Evolutionary conservation across 2,113 vertebrate species (phyloP).

Genomic region (Tyrannus savana): DNA sequence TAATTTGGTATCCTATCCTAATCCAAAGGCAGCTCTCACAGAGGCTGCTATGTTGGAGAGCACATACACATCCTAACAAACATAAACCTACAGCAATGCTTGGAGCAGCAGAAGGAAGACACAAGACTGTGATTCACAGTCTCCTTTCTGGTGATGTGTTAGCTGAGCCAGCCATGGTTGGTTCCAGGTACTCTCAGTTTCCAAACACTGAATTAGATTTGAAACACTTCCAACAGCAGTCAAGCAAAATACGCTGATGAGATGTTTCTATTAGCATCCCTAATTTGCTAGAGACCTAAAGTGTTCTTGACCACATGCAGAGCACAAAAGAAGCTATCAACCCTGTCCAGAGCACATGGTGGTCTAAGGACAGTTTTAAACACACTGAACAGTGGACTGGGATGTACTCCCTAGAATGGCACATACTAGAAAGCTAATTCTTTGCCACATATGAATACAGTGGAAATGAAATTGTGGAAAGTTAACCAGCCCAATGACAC

Average conservation of each 20-base stretch:
- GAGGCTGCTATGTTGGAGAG: not conserved
- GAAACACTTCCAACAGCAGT: not conserved
- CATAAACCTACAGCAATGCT: not conserved
- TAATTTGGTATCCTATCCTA: not conserved
- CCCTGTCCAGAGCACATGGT: not conserved
- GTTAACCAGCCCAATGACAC: not conserved
- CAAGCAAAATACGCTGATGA: not conserved
- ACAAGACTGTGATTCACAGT: not conserved
- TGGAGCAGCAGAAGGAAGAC: not conserved
- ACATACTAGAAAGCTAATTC: not conserved
- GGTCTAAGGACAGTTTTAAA: not conserved
- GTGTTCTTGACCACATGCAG: not conserved
- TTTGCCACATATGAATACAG: no score
- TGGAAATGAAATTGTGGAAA: not conserved
- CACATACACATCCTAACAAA: rapidly evolving
- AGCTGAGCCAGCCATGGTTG: not conserved
- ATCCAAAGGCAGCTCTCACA: not conserved
- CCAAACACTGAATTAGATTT: not conserved
- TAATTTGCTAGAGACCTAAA: not conserved
- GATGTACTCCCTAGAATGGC: not conserved
- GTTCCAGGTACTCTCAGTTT: not conserved
- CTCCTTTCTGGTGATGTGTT: not conserved
- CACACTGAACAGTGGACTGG: not conserved
- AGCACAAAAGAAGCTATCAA: not conserved
- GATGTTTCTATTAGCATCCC: not conserved